Base-by-base conservation (phyloP, 2,797 vertebrate species). In the Pseudochromis fuscus region DNA sequence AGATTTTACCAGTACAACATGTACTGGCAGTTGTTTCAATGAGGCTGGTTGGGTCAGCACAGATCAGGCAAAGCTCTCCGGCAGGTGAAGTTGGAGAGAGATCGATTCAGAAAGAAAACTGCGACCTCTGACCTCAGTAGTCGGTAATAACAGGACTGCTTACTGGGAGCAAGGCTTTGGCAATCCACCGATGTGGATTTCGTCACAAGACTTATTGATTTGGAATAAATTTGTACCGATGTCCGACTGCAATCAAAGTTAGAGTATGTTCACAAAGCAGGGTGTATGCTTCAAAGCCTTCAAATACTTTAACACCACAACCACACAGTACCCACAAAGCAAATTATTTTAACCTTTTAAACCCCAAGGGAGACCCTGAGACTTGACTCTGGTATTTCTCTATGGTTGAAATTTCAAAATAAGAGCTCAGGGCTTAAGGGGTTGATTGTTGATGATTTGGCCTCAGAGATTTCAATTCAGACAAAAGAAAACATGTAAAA, bases 111-210 rank as follows among this genome's bases (percentile, higher is more conserved):
- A 19, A 38, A 23, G 30, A 64, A 66, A 33, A 51, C 38, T 21
- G 13, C 33, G 58, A 55, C 44, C 60, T 51, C 30, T 66, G 18
- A 72, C 49, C 48, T 70, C 31, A 12, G n/a, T 19, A 3, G 45
- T 70, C 53, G 31, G 40, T 56, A 24, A 21, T 28, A 38, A 73
- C 51, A 24, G 6, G 45, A 13, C 23, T 23, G 21, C 23, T 48
- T 23, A 24, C 16, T 25, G 25, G 45, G 23, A 48, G 45, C 12
- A 24, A 23, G 23, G 16, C 25, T 23, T 9, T 2, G 3, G 15
- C 3, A 25, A 18, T 50, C 25, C 25, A 18, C 7, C 9, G 12
- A 2, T 10, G 9, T 10, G 21, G 45, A 24, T 25, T 13, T 48
- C 6, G 13, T 12, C 5, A 25, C 23, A 23, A 48, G 21, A 3